Evolutionary conservation across 2,113 vertebrate genomes (phyloP), one percentile per base, ranked within the genome.

Genomic region (Ciconia maguari): DNA sequence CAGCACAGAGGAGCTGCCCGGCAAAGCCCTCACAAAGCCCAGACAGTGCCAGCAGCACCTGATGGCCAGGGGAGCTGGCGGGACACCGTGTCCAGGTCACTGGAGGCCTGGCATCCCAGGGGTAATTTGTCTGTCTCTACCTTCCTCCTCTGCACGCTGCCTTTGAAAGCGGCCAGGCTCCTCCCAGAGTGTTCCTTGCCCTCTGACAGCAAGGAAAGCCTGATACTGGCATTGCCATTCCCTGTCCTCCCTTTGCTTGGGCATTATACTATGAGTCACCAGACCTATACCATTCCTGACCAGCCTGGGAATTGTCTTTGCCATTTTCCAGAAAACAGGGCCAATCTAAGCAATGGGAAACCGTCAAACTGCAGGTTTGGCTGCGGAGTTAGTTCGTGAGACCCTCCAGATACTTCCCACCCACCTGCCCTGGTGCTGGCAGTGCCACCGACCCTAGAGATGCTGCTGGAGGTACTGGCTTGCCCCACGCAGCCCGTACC

Each of bases 181-280:
- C 81, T 90, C 62, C 44, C 70, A 29, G 48, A n/a, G 41, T 0
- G 16, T 57, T 81, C 77, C 26, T 93, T 93, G 72, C 86, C 65
- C 83, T 71, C 72, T 38, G 65, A 21, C 21, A 68, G 55, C 41
- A 48, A 49, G 66, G 68, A 76, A 38, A 90, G 48, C 30, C 60
- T 7, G 5, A 19, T 49, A 32, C 6, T 44, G 52, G 41, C 52
- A 22, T 10, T 36, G 34, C 34, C 29, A 2, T 61, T 90, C 68
- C 77, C 83, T 38, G 15, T 13, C 61, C 27, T 65, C 41, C 49
- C 74, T 77, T 74, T 18, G 14, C 51, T 54, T 21, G 46, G 25
- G 48, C 0, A 0, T 65, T 25, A 22, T 0, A 18, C 15, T 19
- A 14, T 36, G 36, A 61, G 42, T 89, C 87, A 66, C 90, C 1